Evolutionary conservation across 2,113 vertebrate genomes (phyloP).

Genomic region (Thalassoma bifasciatum): DNA sequence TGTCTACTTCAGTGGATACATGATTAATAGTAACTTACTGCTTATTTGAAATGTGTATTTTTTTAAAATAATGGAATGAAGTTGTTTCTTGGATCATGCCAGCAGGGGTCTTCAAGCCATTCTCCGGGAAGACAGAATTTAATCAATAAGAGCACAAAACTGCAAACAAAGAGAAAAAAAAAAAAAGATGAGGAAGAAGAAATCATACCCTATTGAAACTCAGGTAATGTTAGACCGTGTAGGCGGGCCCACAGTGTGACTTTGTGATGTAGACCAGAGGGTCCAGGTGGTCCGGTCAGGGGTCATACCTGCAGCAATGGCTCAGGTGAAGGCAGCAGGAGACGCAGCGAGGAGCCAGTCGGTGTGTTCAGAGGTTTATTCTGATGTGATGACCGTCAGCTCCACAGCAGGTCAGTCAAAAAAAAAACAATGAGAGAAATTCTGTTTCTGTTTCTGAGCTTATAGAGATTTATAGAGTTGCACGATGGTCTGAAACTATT

Average conservation of each 20-base stretch:
- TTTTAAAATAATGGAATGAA: too few species aligned
- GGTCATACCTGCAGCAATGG: conserved; percentile 61
- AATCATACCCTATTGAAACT: neutral
- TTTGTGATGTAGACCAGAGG: conserved; percentile 32
- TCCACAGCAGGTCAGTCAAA: conserved; percentile 80
- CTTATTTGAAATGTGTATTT: too few species aligned
- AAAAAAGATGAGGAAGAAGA: too few species aligned
- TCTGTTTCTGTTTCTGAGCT: too few species aligned
- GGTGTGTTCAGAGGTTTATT: conserved; percentile 76
- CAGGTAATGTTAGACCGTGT: conserved; percentile 20
- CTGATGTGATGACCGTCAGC: conserved; percentile 81
- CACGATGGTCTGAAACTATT: neutral
- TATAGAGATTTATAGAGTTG: neutral
- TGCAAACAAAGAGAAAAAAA: too few species aligned
- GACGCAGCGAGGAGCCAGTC: conserved; percentile 64
- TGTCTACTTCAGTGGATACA: too few species aligned
- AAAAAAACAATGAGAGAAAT: neutral
- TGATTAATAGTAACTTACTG: too few species aligned
- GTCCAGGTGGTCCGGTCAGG: neutral
- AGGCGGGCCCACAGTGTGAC: conserved; percentile 57
- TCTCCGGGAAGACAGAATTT: too few species aligned
- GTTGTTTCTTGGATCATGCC: too few species aligned
- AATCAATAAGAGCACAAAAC: too few species aligned
- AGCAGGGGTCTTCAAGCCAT: too few species aligned
- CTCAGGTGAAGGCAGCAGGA: conserved; percentile 67